Evolutionary conservation across 2,797 vertebrate genomes (phyloP), one percentile per base, ranked within the genome.

Genomic region (Mormyrops attenuatus): DNA sequence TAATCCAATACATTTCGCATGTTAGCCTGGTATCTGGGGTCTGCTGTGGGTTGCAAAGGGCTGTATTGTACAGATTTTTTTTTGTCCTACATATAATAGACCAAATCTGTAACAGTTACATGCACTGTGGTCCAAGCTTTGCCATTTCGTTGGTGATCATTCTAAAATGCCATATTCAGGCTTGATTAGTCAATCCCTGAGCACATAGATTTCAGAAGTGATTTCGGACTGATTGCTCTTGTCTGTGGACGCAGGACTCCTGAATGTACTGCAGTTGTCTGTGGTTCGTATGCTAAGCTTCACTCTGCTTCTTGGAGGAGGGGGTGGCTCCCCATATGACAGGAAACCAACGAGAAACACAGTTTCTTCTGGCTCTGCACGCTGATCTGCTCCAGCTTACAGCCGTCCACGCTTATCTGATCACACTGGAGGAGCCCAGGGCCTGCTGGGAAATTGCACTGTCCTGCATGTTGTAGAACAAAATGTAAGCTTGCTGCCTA

Each of bases 391-490:
- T 90, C 69, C 86, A 49, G 69, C 50, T 57, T 50, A 20, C 82
- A 66, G 92, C 93, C 93, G 90, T 91, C 92, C 93, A 92, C 92
- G 92, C 91, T 91, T 91, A 93, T 92, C 93, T 89, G 80, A 89
- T 89, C 88, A 89, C 90, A 85, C 87, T 89, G 89, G 87, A 90
- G 82, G 88, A 89, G 52, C 88, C 91, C 89, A 91, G 92, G 92
- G 92, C 91, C 77, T 88, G 49, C 44, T 94, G 94, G 95, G 94
- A 93, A 93, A 94, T 95, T 95, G 94, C 95, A 95, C 95, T 95
- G 93, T 94, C 94, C 93, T 96, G 95, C 95, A 95, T 95, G 95
- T 93, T 93, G 91, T 94, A 93, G 92, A 94, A 93, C 34, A 85
- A 85, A 88, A 63, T 50, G 55, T 88, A 88, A 88, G 89, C 90